phyloP scores from a whole-genome alignment of 2,888 invertebrate genomes.

The Sesia apiformis region DNA sequence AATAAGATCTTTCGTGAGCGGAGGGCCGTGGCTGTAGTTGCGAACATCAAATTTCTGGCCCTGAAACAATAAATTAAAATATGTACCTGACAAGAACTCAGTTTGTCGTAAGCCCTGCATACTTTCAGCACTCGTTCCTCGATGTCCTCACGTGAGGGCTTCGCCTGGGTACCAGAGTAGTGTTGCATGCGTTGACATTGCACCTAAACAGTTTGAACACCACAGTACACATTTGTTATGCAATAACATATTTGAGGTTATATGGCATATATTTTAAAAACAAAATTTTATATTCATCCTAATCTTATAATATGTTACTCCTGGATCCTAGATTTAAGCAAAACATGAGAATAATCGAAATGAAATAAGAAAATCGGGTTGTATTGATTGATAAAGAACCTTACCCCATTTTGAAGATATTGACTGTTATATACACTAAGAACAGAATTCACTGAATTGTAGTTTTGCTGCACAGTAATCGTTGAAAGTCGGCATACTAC shows the following conservation, averaged over 20 bases:
- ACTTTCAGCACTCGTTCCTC: conserved; percentile 90
- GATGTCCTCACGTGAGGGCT: conserved; percentile 78
- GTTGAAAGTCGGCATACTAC: conserved; percentile 60
- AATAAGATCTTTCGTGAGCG: conserved; percentile 88
- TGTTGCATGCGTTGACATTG: conserved; percentile 36
- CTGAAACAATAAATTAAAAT: conserved; percentile 64
- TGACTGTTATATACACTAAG: conserved; percentile 9
- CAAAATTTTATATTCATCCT: conserved; percentile 15
- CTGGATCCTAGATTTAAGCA: too few relatives aligned
- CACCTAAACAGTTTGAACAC: conserved; percentile 61
- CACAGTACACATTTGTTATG: conserved; percentile 66
- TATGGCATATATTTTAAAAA: conserved; percentile 10
- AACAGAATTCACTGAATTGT: conserved; percentile 36
- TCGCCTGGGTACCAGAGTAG: conserved; percentile 52
- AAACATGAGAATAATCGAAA: too few relatives aligned
- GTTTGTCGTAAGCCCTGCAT: conserved; percentile 91
- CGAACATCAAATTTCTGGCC: conserved; percentile 78
- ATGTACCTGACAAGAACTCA: conserved; percentile 87
- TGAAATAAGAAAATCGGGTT: background rate
- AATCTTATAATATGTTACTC: too few relatives aligned
- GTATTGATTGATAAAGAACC: conserved; percentile 1
- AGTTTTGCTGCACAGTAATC: conserved; percentile 54
- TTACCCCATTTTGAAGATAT: conserved; percentile 13
- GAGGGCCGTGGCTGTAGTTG: conserved; percentile 83
- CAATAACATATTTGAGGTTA: conserved; percentile 66